Evolutionary conservation across 2,113 vertebrate genomes (phyloP).

Genomic region (Podocnemis expansa): DNA sequence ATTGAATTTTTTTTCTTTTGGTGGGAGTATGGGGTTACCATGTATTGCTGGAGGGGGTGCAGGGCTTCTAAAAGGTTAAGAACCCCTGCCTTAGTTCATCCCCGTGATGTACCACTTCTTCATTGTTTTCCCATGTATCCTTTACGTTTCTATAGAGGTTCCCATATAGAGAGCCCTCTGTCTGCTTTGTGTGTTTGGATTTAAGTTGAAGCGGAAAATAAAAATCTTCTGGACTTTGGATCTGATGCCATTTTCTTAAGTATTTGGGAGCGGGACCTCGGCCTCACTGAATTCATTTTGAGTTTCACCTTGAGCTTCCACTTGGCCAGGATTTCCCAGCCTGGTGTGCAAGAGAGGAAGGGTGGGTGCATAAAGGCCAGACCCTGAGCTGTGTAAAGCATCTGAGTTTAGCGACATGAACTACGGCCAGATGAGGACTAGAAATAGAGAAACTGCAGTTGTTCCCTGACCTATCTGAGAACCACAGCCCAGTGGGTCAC

Average conservation of each 20-base stretch:
- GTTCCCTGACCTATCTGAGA: accelerated
- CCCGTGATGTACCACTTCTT: not conserved
- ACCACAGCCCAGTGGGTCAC: not conserved
- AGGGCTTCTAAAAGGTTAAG: too few species aligned
- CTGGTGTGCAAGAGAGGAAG: not conserved
- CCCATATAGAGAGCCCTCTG: not conserved
- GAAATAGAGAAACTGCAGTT: not conserved
- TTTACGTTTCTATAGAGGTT: too few species aligned
- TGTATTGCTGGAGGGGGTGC: too few species aligned
- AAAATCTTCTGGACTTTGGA: not conserved
- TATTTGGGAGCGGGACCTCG: not conserved
- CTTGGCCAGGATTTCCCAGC: not conserved
- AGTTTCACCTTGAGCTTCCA: not conserved
- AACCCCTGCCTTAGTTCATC: not conserved
- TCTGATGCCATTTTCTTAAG: not conserved
- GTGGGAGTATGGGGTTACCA: too few species aligned
- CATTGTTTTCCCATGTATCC: not conserved
- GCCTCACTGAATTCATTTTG: not conserved
- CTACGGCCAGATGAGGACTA: not conserved
- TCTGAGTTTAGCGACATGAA: not conserved
- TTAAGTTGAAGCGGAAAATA: not conserved
- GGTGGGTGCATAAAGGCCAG: not conserved
- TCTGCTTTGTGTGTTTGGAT: not conserved
- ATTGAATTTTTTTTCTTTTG: too few species aligned
- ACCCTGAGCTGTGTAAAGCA: not conserved